phyloP scores from a whole-genome alignment of 1,140 invertebrate genomes.

The Drosophila orosa region DNA sequence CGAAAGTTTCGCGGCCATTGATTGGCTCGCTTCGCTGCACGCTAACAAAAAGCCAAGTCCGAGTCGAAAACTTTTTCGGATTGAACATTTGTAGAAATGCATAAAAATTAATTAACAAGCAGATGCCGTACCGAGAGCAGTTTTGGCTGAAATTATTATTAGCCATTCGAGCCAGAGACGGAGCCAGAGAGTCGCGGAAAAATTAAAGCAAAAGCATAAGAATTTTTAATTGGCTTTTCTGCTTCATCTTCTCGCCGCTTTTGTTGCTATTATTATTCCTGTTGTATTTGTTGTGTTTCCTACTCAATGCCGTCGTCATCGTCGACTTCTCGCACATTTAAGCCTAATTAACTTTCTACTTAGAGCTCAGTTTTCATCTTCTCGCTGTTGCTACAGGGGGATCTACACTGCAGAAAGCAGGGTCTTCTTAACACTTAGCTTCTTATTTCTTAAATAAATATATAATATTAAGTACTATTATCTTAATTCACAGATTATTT shows the following conservation, averaged over 20 bases:
- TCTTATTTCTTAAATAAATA: background rate
- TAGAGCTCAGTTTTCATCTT: slow-evolving; percentile 63
- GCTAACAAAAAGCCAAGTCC: slow-evolving; percentile 49
- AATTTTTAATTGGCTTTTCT: slow-evolving; percentile 82
- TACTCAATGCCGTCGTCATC: slow-evolving; percentile 52
- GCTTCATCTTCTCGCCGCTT: slow-evolving; percentile 35
- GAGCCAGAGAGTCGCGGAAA: slow-evolving; percentile 33
- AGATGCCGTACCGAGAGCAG: slow-evolving; percentile 31
- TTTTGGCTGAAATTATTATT: slow-evolving; percentile 44
- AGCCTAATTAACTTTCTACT: slow-evolving; percentile 83
- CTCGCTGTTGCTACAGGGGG: slow-evolving; percentile 22
- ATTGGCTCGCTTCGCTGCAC: slow-evolving; percentile 67
- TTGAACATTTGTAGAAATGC: slow-evolving; percentile 76
- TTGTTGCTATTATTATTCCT: slow-evolving; percentile 47
- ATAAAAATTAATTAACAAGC: slow-evolving; percentile 81
- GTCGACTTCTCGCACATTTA: slow-evolving; percentile 71
- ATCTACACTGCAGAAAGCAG: slow-evolving; percentile 20
- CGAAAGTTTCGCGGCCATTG: slow-evolving; percentile 70
- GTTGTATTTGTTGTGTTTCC: slow-evolving; percentile 48
- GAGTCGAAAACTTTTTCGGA: slow-evolving; percentile 62
- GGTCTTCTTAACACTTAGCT: background rate
- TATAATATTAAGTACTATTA: background rate
- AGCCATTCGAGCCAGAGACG: slow-evolving; percentile 19
- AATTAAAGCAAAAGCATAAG: slow-evolving; percentile 58
- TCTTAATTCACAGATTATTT: no score